Evolutionary conservation across 1,140 invertebrate species (phyloP), one percentile per base, ranked within the genome.

Genomic region (Zaprionus taronus): DNA sequence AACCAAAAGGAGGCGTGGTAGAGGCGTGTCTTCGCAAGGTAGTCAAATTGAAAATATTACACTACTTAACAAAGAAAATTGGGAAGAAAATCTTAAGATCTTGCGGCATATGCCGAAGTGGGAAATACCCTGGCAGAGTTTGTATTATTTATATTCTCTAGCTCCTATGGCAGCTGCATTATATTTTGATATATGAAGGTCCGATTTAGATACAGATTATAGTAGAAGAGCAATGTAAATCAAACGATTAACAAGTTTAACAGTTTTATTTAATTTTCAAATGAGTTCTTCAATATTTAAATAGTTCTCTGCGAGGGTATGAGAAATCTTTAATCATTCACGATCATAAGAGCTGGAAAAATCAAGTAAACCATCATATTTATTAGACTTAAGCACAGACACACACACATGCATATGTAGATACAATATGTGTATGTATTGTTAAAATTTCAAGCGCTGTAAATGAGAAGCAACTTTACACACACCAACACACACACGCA

Each of bases 1-100:
- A 80, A 83, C 44, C 6, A 47, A 58, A 68, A 74, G 9, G n/a
- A n/a, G 7, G n/a, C 51, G 47, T n/a, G 63, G 31, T 7, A 31
- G 28, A 31, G 28, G 7, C 7, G 7, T 31, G 28, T 31, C 28
- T 9, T 9, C 69, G 70, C 73, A 36, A 17, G n/a, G 49, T 83
- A 87, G 84, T 71, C 73, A 79, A 89, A 89, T 81, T 89, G 81
- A 83, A 87, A 87, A 80, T 26, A 26, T 3, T 77, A 81, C 83
- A 68, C n/a, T 41, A 53, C 57, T 58, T 57, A 51, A 61, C 38
- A 53, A 36, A 9, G 31, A 34, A n/a, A 56, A 31, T 34, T 53
- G 14, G 9, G 9, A 11, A 62, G 22, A 20, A 49, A 34, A 12
- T 41, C 5, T 34, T 11, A 34, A 34, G 2, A 28, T 15, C 28